These are phyloP conservation scores for Papilio elwesi DNA, from an alignment of 2,888 invertebrate species.

Conservation along the genomic window DNA sequence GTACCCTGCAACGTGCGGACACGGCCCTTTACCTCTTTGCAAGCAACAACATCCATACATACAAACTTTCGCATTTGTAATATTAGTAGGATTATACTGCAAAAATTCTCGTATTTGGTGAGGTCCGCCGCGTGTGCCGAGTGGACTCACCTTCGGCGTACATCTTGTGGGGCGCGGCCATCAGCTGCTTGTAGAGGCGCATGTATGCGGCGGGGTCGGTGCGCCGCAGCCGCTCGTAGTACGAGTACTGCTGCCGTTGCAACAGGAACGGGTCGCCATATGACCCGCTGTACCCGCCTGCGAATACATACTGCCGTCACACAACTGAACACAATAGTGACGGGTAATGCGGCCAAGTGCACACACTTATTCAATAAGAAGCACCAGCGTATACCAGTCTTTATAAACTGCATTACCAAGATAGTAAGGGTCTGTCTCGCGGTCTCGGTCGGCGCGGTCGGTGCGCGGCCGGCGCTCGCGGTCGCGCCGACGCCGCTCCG, in stretches of 20 bases:
- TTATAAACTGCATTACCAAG: slow-evolving; percentile 52
- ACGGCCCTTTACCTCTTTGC: neutral
- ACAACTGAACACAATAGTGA: neutral
- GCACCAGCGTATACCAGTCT: neutral
- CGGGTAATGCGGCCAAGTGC: too few species aligned
- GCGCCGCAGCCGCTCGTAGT: slow-evolving; percentile 90
- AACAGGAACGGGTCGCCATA: slow-evolving; percentile 82
- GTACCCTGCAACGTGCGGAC: slow-evolving; percentile 53
- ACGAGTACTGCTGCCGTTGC: slow-evolving; percentile 87
- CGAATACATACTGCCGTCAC: slow-evolving; percentile 38
- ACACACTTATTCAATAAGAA: too few species aligned
- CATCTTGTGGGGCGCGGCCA: slow-evolving; percentile 63
- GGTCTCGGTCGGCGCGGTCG: slow-evolving; percentile 50
- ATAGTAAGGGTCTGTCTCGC: slow-evolving; percentile 59
- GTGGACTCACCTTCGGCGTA: slow-evolving; percentile 55
- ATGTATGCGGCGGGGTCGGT: slow-evolving; percentile 92
- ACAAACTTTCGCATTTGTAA: too few species aligned
- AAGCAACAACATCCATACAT: too few species aligned
- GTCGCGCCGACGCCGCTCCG: slow-evolving; percentile 52
- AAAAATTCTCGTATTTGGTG: too few species aligned
- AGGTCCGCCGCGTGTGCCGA: too few species aligned
- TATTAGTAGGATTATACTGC: too few species aligned
- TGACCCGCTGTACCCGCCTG: slow-evolving; percentile 42
- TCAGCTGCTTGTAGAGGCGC: slow-evolving; percentile 90
- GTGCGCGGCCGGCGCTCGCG: slow-evolving; percentile 53